Conservation (phyloP, 2,888 invertebrate genomes). For the Pollenia griseotomentosa region DNA sequence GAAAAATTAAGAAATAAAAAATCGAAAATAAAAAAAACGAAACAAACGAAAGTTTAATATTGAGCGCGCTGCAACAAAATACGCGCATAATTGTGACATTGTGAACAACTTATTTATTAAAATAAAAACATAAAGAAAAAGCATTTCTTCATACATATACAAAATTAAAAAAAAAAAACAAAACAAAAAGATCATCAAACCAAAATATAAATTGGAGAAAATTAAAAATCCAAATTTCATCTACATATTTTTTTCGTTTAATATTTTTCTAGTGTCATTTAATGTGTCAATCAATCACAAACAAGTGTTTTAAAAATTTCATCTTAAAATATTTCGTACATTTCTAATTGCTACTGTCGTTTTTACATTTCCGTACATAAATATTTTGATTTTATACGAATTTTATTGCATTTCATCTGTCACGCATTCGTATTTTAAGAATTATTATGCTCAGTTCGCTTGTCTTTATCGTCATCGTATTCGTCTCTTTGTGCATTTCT, state of each 20-base stretch:
- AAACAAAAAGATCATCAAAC: not conserved
- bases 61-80: slow-evolving; percentile 24
- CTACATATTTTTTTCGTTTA: not conserved
- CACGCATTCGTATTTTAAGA: not conserved
- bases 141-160: not conserved
- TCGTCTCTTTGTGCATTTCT: slow-evolving; percentile 46
- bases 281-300: slow-evolving; percentile 20
- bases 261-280: slow-evolving; percentile 24
- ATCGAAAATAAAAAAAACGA: slow-evolving; percentile 26
- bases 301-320: slow-evolving; percentile 21
- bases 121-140: not conserved
- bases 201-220: not conserved
- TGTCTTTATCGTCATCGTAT: slow-evolving; percentile 34
- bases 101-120: slow-evolving; percentile 1
- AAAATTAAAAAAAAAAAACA: no score
- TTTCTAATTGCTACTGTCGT: not conserved
- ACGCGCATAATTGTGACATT: slow-evolving; percentile 31
- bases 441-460: slow-evolving; percentile 60
- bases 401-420: slow-evolving; percentile 18
- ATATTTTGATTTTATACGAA: slow-evolving; percentile 13
- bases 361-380: slow-evolving; percentile 10
- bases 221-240: not conserved
- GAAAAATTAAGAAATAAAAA: slow-evolving; percentile 51
- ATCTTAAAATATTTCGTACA: not conserved
- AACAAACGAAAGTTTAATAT: slow-evolving; percentile 50